These are phyloP conservation scores for Drosophila sordidula DNA, from an alignment of 2,888 invertebrate species.

Conservation along the genomic window DNA sequence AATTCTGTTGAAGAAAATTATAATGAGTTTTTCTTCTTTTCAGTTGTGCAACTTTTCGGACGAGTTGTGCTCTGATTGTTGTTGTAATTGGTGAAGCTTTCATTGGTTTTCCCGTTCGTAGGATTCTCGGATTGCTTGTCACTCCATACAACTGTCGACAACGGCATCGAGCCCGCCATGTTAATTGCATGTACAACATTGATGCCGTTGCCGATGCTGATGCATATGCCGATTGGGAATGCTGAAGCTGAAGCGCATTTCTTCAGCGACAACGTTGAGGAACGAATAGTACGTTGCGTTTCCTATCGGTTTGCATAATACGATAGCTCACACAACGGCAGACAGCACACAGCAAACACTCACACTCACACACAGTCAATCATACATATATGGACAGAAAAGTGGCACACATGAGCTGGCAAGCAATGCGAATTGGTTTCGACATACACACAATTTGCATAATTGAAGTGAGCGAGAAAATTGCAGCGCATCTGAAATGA, in stretches of 20 bases:
- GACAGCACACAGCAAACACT: slow-evolving; percentile 4
- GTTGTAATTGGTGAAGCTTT: slow-evolving; percentile 19
- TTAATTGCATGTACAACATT: slow-evolving; percentile 73
- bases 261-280: slow-evolving; percentile 34
- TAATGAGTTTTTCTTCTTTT: slow-evolving; percentile 61
- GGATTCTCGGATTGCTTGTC: slow-evolving; percentile 36
- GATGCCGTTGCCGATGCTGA: slow-evolving; percentile 12
- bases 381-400: slow-evolving; percentile 13
- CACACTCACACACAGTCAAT: slow-evolving; percentile 3
- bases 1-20: slow-evolving; percentile 59
- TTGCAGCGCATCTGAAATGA: slow-evolving; percentile 74
- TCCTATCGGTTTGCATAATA: slow-evolving; percentile 50
- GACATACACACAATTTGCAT: slow-evolving; percentile 75
- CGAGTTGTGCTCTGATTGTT: slow-evolving; percentile 1
- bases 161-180: slow-evolving; percentile 38
- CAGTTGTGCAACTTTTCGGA: slow-evolving; percentile 28
- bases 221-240: slow-evolving; percentile 32
- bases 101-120: slow-evolving; percentile 19
- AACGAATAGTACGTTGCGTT: slow-evolving; percentile 5
- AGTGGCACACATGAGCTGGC: slow-evolving; percentile 46
- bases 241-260: slow-evolving; percentile 54
- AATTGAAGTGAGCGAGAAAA: slow-evolving; percentile 77
- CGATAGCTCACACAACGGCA: slow-evolving; percentile 36
- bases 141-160: not conserved
- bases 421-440: slow-evolving; percentile 71